Conservation (phyloP, 2,888 invertebrate species). For the Nomada hirtipes region DNA sequence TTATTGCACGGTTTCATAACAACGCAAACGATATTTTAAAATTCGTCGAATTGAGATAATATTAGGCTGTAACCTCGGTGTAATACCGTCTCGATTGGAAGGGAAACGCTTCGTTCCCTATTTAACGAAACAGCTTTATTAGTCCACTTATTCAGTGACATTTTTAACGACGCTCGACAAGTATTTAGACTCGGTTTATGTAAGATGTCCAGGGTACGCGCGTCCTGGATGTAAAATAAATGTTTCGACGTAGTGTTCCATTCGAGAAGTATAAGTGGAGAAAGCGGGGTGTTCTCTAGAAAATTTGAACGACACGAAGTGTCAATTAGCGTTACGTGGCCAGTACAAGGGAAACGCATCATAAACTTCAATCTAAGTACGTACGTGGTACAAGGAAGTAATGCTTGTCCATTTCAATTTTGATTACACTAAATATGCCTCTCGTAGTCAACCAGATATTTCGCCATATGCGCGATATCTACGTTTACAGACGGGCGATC, state of each 20-base stretch:
- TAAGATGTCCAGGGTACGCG: background rate
- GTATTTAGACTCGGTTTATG: conserved; percentile 11
- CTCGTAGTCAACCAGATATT: too few species aligned
- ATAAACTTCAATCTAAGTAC: background rate
- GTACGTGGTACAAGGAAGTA: background rate
- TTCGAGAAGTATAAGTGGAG: conserved; percentile 11
- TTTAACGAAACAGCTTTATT: conserved; percentile 18
- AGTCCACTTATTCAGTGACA: background rate
- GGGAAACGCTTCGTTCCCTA: conserved; percentile 11
- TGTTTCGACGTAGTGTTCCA: background rate
- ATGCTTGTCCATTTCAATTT: background rate
- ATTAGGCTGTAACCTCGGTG: background rate
- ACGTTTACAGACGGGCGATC: too few species aligned
- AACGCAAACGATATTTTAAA: conserved; percentile 21
- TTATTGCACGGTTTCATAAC: conserved; percentile 21
- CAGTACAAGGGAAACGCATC: too few species aligned
- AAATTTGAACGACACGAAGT: conserved; percentile 11
- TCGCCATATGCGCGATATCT: too few species aligned
- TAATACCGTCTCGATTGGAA: background rate
- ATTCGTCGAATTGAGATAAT: background rate
- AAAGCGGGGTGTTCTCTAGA: conserved; percentile 5
- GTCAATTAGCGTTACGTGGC: conserved; percentile 5
- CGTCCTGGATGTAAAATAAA: conserved; percentile 5
- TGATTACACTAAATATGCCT: background rate
- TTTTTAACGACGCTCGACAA: conserved; percentile 2